Base-by-base conservation (phyloP, 2,888 invertebrate species). In the Mantis religiosa region DNA sequence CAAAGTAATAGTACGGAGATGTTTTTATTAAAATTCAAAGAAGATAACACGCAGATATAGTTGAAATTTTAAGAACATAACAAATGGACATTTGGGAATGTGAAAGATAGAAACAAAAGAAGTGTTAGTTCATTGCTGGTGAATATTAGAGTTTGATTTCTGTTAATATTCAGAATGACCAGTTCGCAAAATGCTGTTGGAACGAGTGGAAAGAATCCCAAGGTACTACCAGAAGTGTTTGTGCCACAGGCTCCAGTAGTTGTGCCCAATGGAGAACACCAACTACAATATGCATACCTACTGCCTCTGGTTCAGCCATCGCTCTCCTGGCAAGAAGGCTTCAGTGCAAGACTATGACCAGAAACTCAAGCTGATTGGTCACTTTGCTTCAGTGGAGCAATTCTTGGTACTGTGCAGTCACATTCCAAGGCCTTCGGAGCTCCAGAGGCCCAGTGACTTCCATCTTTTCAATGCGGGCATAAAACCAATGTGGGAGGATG, bases 401-500 rank as follows among this genome's bases (percentile, higher is more conserved):
- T 99, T 99, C 96, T 99, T 99, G 99, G 96, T 97, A 82, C 94
- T 98, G 90, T 99, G 99, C 94, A 96, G 97, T 93, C 98, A 99
- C 94, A 94, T 99, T 92, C 95, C 97, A 91, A 95, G 98, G 92
- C 98, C 99, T 87, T 96, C 97, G 89, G 98, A 99, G 92, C 95
- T 99, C 91, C 96, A 97, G 84, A 97, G 98, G 28, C 98, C 98
- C 92, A 96, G 98, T 92, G 99, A 99, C 94, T 96, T 99, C 92
- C 99, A 99, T 93, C 95, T 99, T 90, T 99, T 99, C 94, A 99
- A 99, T 95, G 96, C 98, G 92, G 99, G 99, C 91, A 99, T 99
- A 92, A 98, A 98, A 93, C 99, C 99, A 30, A 99, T 99, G 97
- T 99, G 99, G 99, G 99, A 99, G 93, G 96, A 99, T 93, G 96